Evolutionary conservation across 1,140 invertebrate species (phyloP), one percentile per base, ranked within the genome.

Genomic region (Drosophila dunni): DNA sequence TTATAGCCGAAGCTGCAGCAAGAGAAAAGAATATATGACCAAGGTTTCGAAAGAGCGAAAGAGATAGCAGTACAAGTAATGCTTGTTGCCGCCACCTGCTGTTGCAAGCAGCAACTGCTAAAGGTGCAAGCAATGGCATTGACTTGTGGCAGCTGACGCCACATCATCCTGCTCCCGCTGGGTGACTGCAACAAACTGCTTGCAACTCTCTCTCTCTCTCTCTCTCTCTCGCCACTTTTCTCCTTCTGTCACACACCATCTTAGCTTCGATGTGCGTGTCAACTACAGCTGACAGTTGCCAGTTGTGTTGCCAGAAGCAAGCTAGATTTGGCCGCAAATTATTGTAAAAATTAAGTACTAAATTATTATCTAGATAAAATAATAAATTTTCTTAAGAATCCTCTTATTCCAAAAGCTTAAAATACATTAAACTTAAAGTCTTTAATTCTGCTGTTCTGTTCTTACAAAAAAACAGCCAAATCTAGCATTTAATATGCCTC

Each of bases 241-340:
- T 29, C 24, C 2, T 29, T 29, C 24, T 29, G 6, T 29, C 24
- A 5, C 24, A 5, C 4, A 5, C 24, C 24, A 4, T 29, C 24
- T 29, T 4, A 33, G 20, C 60, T 56, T 24, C 24, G 62, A 44
- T 73, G 63, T 67, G 63, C 48, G 54, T 61, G 71, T 72, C 69
- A 65, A 44, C 62, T 72, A 40, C 69, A 72, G 62, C 24, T 70
- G 68, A 33, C 66, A 69, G 15, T 51, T 69, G 60, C 58, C 17
- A 20, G 17, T 20, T 2, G 17, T 20, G 15, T 51, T 69, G 67
- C 2, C 24, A 29, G 24, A 29, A 29, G 6, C 24, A 29, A 29
- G 24, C 24, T 5, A 29, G 24, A 1, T 29, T 29, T 29, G 24
- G 24, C 3, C 1, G 5, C 1, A 29, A 29, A 6, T 29, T 20